phyloP scores from a whole-genome alignment of 1,140 invertebrate genomes.

The Dendrolimus kikuchii region DNA sequence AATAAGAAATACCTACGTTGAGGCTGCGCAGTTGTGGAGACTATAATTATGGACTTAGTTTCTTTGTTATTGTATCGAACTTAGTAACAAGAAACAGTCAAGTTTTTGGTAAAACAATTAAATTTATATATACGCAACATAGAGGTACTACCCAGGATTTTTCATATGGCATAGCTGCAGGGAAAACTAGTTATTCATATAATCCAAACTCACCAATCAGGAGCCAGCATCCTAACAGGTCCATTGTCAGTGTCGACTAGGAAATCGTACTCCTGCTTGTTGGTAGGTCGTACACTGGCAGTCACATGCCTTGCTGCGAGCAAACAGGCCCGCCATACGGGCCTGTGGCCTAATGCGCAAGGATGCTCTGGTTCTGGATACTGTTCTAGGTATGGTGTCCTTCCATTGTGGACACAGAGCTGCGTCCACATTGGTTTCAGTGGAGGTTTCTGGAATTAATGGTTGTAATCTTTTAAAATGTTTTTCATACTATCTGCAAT shows the following conservation, averaged over 20 bases:
- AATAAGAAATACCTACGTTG: too few species aligned
- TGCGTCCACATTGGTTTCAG: conserved; percentile 58
- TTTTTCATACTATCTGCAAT: too few species aligned
- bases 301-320: conserved; percentile 43
- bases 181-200: not conserved
- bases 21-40: too few species aligned
- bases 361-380: conserved; percentile 38
- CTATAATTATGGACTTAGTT: too few species aligned
- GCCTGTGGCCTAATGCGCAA: conserved; percentile 31
- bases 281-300: conserved; percentile 41
- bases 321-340: conserved; percentile 46
- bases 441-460: conserved; percentile 36
- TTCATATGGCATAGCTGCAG: too few species aligned
- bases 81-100: too few species aligned
- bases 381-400: conserved; percentile 53
- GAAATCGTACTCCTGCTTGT: conserved; percentile 48
- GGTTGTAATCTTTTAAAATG: too few species aligned
- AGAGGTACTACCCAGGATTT: too few species aligned
- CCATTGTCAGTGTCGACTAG: conserved; percentile 48
- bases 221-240: conserved; percentile 53
- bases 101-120: too few species aligned
- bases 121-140: too few species aligned
- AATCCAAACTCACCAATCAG: conserved; percentile 44
- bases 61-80: too few species aligned
- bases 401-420: conserved; percentile 57